These are phyloP conservation scores for Centropyge bicolor DNA, from an alignment of 2,797 vertebrate genomes.

Conservation along the genomic window DNA sequence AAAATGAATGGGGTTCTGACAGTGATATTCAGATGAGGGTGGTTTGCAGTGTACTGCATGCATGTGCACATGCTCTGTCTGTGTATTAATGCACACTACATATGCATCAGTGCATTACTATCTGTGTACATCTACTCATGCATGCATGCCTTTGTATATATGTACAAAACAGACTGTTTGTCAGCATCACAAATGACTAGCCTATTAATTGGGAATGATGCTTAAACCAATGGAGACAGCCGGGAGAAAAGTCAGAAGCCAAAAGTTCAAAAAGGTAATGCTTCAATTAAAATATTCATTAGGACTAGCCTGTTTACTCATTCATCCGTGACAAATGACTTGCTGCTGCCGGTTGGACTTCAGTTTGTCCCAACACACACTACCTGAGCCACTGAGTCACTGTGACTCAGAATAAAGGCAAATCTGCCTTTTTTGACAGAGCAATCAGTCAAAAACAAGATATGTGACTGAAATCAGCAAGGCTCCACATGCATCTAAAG, in stretches of 20 bases:
- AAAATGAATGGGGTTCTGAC: slow-evolving; percentile 41
- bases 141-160: slow-evolving; percentile 16
- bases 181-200: slow-evolving; percentile 48
- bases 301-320: slow-evolving; percentile 67
- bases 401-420: slow-evolving; percentile 30
- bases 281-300: slow-evolving; percentile 79
- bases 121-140: slow-evolving; percentile 11
- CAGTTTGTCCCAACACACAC: slow-evolving; percentile 43
- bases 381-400: slow-evolving; percentile 22
- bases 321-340: slow-evolving; percentile 65
- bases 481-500: slow-evolving; percentile 42
- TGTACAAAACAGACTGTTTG: slow-evolving; percentile 45
- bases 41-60: not conserved
- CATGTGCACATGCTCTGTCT: not conserved
- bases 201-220: slow-evolving; percentile 68
- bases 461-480: slow-evolving; percentile 25
- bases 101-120: slow-evolving; percentile 14
- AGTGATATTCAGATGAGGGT: slow-evolving; percentile 40
- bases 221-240: slow-evolving; percentile 41
- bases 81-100: not conserved
- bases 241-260: slow-evolving; percentile 60
- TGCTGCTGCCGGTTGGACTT: slow-evolving; percentile 35
- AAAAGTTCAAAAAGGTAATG: slow-evolving; percentile 71
- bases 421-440: slow-evolving; percentile 27
- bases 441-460: slow-evolving; percentile 37